Percentiles rank a stretch among this genome's conserved stretches.
These are phyloP conservation scores for Rhagium mordax DNA, from an alignment of 2,888 invertebrate species.

Conservation along the genomic window DNA sequence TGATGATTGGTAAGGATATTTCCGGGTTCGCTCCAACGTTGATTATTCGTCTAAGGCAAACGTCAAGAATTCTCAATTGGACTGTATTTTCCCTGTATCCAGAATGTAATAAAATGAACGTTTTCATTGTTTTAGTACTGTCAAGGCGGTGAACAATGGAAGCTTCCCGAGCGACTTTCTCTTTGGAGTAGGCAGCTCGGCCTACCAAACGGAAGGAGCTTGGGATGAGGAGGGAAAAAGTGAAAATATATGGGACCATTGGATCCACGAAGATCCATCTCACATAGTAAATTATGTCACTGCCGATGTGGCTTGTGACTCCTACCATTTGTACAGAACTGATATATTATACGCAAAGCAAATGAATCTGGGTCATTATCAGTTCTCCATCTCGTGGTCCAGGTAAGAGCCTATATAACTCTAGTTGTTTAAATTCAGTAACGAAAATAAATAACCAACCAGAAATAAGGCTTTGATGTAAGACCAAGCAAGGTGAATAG, in stretches of 20 bases:
- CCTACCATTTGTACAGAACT: conserved; percentile 76
- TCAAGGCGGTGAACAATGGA: neutral
- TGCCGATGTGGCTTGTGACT: conserved; percentile 78
- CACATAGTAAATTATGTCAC: conserved; percentile 72
- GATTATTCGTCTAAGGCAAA: too few species aligned
- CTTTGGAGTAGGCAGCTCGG: neutral
- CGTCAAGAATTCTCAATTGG: too few species aligned
- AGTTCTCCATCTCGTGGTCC: conserved; percentile 52
- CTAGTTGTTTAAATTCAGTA: too few species aligned
- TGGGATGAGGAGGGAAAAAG: conserved; percentile 73
- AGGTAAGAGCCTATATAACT: conserved; percentile 69
- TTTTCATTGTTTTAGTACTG: neutral
- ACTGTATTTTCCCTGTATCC: too few species aligned
- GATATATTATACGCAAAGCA: conserved; percentile 75
- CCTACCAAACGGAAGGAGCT: conserved; percentile 54
- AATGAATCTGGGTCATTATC: conserved; percentile 70
- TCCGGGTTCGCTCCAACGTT: too few species aligned
- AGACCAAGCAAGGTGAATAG: too few species aligned
- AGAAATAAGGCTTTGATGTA: too few species aligned
- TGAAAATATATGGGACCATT: conserved; percentile 80
- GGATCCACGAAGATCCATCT: conserved; percentile 73
- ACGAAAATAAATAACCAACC: too few species aligned
- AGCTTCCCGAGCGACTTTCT: neutral
- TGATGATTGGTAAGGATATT: too few species aligned
- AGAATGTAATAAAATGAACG: too few species aligned